Base-by-base conservation (phyloP, 2,888 invertebrate genomes). In the Thereva nobilitata region DNA sequence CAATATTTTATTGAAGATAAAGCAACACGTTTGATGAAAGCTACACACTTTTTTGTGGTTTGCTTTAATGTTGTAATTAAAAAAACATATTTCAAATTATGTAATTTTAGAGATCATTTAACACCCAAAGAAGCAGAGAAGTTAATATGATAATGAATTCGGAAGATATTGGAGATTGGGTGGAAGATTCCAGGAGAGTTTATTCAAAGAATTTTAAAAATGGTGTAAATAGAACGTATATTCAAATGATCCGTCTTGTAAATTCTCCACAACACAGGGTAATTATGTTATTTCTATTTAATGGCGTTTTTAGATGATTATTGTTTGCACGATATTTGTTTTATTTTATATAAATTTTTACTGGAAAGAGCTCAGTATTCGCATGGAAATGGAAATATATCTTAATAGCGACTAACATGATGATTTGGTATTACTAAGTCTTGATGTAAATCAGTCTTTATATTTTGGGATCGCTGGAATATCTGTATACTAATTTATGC, bases 121-220 rank as follows among this genome's bases (percentile, higher is more conserved):
- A 50, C 42, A 69, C 9, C 67, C 67, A 42, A 54, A 68, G n/a
- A 38, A 52, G 0, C 56, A 44, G 38, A 7, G 40, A 54, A 55
- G 44, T 57, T 37, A 49, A 42, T 10, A 34, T 50, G 5, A 10
- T 53, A 12, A 10, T 41, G 2, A 57, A 66, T 23, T 38, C 47
- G 3, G 37, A 53, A 38, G 47, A 64, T 10, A 54, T 53, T 10
- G 42, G 82, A 0, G 83, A 83, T 70, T 86, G 86, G 84, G 82
- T 83, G 64, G 84, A 85, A 74, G 84, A 86, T 72, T 84, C 83
- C 56, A 82, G 84, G 55, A 68, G 77, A 52, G 76, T 77, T 3
- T 78, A 77, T 59, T 75, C 75, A 55, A 78, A 77, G 66, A 70
- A 71, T 47, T 79, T 78, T 64, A 71, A 74, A 42, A 67, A 73